Evolutionary conservation across 2,113 vertebrate species (phyloP).

Genomic region (Aphyosemion australe): DNA sequence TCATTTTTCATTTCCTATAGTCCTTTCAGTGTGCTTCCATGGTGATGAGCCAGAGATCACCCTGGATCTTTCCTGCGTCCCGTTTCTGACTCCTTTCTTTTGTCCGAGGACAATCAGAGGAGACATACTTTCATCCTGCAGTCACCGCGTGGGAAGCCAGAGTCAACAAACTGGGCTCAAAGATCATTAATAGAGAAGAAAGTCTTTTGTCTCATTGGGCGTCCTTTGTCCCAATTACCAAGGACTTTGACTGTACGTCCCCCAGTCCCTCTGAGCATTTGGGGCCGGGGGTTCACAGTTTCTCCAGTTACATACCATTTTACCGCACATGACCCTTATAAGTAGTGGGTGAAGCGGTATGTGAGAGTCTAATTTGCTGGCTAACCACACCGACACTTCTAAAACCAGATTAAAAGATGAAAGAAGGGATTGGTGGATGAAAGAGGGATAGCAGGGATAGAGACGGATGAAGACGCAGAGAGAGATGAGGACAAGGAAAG

Average conservation of each 20-base stretch:
- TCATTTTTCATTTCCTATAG: constrained; percentile 30
- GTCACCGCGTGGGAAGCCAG: constrained; percentile 12
- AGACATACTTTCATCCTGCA: constrained; percentile 26
- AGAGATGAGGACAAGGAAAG: constrained; percentile 36
- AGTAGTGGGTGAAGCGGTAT: constrained; percentile 11
- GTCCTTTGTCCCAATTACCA: constrained; percentile 24
- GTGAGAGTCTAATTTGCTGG: constrained; percentile 22
- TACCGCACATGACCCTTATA: constrained; percentile 1
- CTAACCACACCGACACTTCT: constrained; percentile 18
- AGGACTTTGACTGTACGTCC: constrained; percentile 15
- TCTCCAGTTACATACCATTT: constrained; percentile 21
- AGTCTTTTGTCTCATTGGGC: constrained; percentile 26
- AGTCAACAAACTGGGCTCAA: constrained; percentile 29
- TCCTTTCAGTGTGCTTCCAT: constrained; percentile 15
- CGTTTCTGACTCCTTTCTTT: constrained; percentile 5
- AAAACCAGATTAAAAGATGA: constrained; percentile 31
- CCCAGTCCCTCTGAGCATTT: constrained; percentile 16
- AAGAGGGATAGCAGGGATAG: constrained; percentile 11
- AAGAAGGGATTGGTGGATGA: constrained; percentile 16
- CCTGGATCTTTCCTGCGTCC: neutral
- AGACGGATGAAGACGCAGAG: constrained; percentile 15
- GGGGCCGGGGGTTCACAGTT: constrained; percentile 3
- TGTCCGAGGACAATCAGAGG: constrained; percentile 5
- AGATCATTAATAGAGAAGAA: constrained; percentile 46
- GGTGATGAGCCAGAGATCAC: constrained; percentile 22